Percentiles rank a stretch among this genome's conserved stretches.
phyloP scores from a whole-genome alignment of 1,140 invertebrate species.

The Euura lappo region DNA sequence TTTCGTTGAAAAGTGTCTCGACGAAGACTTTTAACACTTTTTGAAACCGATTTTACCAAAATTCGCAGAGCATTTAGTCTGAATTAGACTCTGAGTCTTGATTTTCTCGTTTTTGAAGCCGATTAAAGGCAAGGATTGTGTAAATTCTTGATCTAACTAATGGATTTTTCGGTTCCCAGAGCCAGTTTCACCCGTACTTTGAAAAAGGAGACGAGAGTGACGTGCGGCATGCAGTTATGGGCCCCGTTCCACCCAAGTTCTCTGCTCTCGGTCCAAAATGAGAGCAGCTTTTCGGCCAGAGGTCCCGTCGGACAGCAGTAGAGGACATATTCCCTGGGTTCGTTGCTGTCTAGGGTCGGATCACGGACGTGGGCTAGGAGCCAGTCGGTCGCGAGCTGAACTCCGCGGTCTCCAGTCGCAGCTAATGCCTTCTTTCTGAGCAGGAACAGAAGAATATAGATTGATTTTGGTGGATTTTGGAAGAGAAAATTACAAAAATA shows the following conservation, averaged over 20 bases:
- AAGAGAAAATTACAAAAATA: conserved; percentile 28
- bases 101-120: no score
- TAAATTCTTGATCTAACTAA: no score
- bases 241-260: conserved; percentile 84
- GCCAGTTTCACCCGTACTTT: conserved; percentile 65
- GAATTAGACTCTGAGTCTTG: no score
- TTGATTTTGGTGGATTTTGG: no score
- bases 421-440: conserved; percentile 85
- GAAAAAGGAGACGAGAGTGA: conserved; percentile 88
- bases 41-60: no score
- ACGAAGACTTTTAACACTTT: no score
- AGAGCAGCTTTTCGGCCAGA: conserved; percentile 72
- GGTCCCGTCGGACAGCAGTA: conserved; percentile 84
- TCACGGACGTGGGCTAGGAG: conserved; percentile 88
- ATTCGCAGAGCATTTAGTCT: no score
- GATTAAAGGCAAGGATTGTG: no score
- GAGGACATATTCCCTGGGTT: conserved; percentile 82
- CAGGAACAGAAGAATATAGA: background rate
- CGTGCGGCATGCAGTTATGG: conserved; percentile 87
- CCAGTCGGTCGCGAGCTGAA: conserved; percentile 89
- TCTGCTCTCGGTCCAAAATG: conserved; percentile 83
- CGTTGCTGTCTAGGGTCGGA: conserved; percentile 74
- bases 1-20: background rate
- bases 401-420: conserved; percentile 85
- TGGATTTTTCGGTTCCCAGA: no score